phyloP scores from a whole-genome alignment of 1,140 invertebrate species.

The Pseudomyrmex concolor region DNA sequence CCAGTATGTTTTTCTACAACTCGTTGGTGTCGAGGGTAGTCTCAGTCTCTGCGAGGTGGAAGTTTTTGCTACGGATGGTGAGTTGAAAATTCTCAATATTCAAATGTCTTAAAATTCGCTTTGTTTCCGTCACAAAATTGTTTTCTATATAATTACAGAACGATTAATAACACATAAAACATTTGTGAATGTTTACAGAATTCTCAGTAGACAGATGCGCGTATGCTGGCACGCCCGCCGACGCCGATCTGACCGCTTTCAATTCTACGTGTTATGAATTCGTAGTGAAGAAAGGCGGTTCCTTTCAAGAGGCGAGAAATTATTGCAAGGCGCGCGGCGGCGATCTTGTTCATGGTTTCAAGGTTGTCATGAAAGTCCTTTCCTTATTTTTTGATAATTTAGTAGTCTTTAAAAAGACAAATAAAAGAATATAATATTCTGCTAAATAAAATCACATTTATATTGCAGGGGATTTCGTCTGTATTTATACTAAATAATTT shows the following conservation, averaged over 20 bases:
- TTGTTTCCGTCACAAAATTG: too few relatives aligned
- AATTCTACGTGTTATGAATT: slow-evolving; percentile 96
- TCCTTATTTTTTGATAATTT: neutral
- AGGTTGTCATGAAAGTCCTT: slow-evolving; percentile 78
- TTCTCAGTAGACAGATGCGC: slow-evolving; percentile 93
- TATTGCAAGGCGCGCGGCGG: slow-evolving; percentile 92
- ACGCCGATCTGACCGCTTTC: slow-evolving; percentile 91
- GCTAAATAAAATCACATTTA: slow-evolving; percentile 6
- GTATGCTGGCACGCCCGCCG: slow-evolving; percentile 88
- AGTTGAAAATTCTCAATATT: slow-evolving; percentile 63
- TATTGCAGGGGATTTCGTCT: slow-evolving; percentile 87
- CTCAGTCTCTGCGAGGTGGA: slow-evolving; percentile 96
- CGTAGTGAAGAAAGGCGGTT: slow-evolving; percentile 91
- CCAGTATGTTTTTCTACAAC: slow-evolving; percentile 94
- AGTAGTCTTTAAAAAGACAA: neutral
- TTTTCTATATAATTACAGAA: too few relatives aligned
- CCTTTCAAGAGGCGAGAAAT: slow-evolving; percentile 91
- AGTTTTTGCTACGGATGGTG: slow-evolving; percentile 95
- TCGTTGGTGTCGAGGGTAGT: slow-evolving; percentile 95
- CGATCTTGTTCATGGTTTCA: slow-evolving; percentile 91
- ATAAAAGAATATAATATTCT: neutral
- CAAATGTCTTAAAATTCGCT: neutral
- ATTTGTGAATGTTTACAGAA: slow-evolving; percentile 85
- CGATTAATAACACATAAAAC: neutral
- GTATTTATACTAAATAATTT: slow-evolving; percentile 92